Evolutionary conservation across 2,797 vertebrate genomes (phyloP), one percentile per base, ranked within the genome.

Genomic region (Anas bernieri): DNA sequence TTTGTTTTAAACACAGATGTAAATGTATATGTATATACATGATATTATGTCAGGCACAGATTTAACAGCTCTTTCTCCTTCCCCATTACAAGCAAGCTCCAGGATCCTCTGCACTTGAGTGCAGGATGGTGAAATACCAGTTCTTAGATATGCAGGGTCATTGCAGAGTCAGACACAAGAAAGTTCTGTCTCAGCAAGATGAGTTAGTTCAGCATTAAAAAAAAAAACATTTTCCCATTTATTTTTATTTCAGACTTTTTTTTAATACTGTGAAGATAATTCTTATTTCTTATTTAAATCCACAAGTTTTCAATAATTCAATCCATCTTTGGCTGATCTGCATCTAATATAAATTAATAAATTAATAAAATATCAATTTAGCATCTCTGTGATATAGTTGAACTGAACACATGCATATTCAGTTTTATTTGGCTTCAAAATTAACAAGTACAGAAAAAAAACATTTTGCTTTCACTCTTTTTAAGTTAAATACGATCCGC

Each of bases 161-260:
- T 70, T 69, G 33, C 23, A 22, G 81, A 66, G 20, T 81, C 69
- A 87, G 58, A 68, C 23, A 46, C 28, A 39, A 58, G 31, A 56
- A 83, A 72, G 33, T 41, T 67, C 59, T 74, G 31, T 64, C 78
- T 74, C 26, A 79, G 33, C 17, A 56, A 87, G 20, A 73, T n/a
- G 25, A 84, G 21, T 20, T 75, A 28, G 41, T 68, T 93, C 54
- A 12, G 79, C 52, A 55, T 75, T 76, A 55, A 2, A 8, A 83
- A 35, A 35, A 35, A 35, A 35, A 35, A 35, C 33, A 37, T 55
- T 72, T 69, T 66, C 17, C 16, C 41, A 33, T 59, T 87, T 58
- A 7, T 91, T 93, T 91, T 93, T 79, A 37, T 78, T 88, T 83
- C 55, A 91, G 61, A 56, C 11, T 86, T 88, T 64, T 33, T 86